Conservation (phyloP, 1,140 invertebrate species). For the Anagrus nilaparvatae region DNA sequence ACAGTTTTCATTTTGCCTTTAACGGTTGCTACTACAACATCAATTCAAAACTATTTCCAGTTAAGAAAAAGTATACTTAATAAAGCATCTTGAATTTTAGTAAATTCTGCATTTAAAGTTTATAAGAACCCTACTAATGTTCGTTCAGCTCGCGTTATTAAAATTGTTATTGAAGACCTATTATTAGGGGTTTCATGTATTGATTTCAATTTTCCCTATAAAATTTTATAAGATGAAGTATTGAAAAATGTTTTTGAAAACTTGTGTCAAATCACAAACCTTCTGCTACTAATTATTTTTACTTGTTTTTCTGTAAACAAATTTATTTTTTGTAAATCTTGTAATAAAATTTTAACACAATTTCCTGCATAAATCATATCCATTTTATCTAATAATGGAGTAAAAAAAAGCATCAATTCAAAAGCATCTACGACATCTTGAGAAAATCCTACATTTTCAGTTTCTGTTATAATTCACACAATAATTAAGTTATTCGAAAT, state of each 20-base stretch:
- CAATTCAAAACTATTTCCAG: conserved; percentile 72
- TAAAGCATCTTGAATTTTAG: conserved; percentile 70
- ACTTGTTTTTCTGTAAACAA: conserved; percentile 68
- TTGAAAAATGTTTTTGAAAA: conserved; percentile 2
- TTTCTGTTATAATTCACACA: conserved; percentile 30
- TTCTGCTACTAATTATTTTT: conserved; percentile 55
- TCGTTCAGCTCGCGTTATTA: conserved; percentile 77
- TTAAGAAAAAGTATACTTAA: conserved; percentile 55
- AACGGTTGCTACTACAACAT: conserved; percentile 79
- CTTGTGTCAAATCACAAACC: conserved; percentile 38
- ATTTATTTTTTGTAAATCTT: conserved; percentile 67
- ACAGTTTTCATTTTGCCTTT: conserved; percentile 80
- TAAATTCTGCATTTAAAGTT: conserved; percentile 74
- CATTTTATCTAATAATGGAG: conserved; percentile 74
- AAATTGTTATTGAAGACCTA: conserved; percentile 50
- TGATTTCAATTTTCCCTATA: conserved; percentile 10
- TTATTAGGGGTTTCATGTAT: conserved; percentile 34
- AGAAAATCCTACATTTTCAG: conserved; percentile 52
- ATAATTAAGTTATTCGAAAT: too few relatives aligned
- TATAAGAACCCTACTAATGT: conserved; percentile 79
- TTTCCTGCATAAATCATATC: conserved; percentile 82
- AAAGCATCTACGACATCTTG: conserved; percentile 70
- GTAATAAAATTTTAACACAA: conserved; percentile 69
- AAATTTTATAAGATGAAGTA: conserved; percentile 1
- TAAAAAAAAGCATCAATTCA: conserved; percentile 68